phyloP scores from a whole-genome alignment of 2,888 invertebrate genomes.

The Ormyrus pomaceus region DNA sequence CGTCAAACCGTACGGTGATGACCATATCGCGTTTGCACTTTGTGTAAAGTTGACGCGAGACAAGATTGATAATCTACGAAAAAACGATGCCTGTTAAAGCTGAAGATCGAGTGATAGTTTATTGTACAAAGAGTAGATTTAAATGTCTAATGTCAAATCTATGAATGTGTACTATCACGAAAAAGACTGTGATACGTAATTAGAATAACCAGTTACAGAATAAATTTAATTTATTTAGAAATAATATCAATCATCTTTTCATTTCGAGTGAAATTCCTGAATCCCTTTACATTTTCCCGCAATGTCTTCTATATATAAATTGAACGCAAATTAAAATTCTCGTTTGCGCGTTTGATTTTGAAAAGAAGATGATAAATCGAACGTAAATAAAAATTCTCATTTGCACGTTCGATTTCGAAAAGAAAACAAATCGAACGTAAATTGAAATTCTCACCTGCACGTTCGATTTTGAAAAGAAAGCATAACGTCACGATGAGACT shows the following conservation, averaged over 20 bases:
- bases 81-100: constrained; percentile 6
- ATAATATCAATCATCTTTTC: background rate
- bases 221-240: constrained; percentile 47
- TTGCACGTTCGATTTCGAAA: no score
- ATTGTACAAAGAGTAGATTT: constrained; percentile 17
- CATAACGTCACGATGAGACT: no score
- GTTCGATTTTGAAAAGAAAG: no score
- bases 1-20: background rate
- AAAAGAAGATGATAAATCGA: no score
- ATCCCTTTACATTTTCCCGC: background rate
- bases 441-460: no score
- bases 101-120: constrained; percentile 23
- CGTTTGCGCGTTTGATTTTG: no score
- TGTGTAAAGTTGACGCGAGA: background rate
- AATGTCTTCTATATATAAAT: no score
- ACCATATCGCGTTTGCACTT: background rate
- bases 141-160: background rate
- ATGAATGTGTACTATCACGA: constrained; percentile 26
- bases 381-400: no score
- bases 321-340: no score
- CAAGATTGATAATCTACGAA: constrained; percentile 8
- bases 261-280: background rate
- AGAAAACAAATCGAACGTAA: no score
- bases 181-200: constrained; percentile 46
- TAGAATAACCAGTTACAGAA: constrained; percentile 28